Conservation (phyloP, 2,888 invertebrate species). For the Ennomos fuscantarius region DNA sequence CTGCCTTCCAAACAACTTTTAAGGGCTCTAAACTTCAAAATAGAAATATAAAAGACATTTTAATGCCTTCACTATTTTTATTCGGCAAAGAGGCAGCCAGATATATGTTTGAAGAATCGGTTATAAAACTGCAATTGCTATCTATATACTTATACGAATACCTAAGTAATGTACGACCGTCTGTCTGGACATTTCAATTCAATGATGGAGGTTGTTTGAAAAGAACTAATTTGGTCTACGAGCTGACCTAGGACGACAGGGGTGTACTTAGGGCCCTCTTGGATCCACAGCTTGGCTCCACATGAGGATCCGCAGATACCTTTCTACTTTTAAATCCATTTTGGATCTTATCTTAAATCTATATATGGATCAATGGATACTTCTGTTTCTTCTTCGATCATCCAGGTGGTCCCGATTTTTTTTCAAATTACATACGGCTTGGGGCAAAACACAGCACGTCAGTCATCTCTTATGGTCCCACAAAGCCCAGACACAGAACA, state of each 20-base stretch:
- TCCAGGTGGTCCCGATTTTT: too few relatives aligned
- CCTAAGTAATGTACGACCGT: conserved; percentile 42
- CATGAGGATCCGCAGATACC: too few relatives aligned
- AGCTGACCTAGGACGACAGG: conserved; percentile 55
- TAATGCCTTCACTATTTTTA: conserved; percentile 22
- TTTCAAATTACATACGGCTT: too few relatives aligned
- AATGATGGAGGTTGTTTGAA: conserved; percentile 74
- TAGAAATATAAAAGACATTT: conserved; percentile 20
- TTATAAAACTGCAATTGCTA: conserved; percentile 42
- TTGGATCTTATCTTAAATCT: too few relatives aligned
- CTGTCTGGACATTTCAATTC: conserved; percentile 74
- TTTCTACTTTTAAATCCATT: too few relatives aligned
- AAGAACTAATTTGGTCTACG: conserved; percentile 77
- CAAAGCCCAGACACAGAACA: too few relatives aligned
- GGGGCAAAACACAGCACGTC: too few relatives aligned
- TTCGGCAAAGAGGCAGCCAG: conserved; percentile 29
- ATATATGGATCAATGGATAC: too few relatives aligned
- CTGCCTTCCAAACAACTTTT: conserved; percentile 20
- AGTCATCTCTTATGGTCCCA: too few relatives aligned
- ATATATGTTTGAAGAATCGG: conserved; percentile 37
- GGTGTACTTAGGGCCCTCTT: conserved; percentile 23
- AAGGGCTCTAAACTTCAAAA: conserved; percentile 21
- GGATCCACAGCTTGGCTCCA: too few relatives aligned
- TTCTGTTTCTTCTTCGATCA: too few relatives aligned
- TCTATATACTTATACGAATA: conserved; percentile 39